Base-by-base conservation (phyloP, 2,113 vertebrate species). In the Pelobates fuscus region DNA sequence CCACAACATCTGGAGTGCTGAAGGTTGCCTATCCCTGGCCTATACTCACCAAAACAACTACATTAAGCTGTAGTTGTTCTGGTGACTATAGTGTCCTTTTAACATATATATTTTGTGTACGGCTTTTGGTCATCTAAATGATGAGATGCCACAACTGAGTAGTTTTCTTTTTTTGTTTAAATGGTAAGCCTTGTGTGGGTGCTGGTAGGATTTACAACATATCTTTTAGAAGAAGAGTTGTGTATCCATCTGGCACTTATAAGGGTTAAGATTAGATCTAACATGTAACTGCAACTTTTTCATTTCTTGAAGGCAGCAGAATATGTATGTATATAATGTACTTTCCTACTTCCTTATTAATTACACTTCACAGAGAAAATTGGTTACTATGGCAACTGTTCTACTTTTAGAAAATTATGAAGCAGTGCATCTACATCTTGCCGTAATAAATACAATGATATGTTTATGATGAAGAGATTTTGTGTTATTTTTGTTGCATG, bases 291-390 rank as follows among this genome's bases (percentile, higher is more conserved):
- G 44, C 12, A 67, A 76, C 63, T 76, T 76, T 67, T 55, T 21
- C 32, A 6, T n/a, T 59, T 49, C 29, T 76, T 67, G 24, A 24
- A 68, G 61, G 61, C 64, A 68, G 59, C 65, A 60, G 72, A 65
- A 67, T 76, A 77, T 77, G 64, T 77, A 61, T 37, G 46, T 76
- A 63, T 76, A 63, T 76, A 67, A 76, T 76, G 73, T 76, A 68
- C 55, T 67, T 68, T 67, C 29, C 73, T 49, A 49, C 41, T 61
- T 68, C 43, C 65, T 68, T 77, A 77, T 68, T 77, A 68, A 77
- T 77, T 77, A 61, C 65, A 77, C 73, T 77, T 77, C 65, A 77
- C 41, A 68, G 73, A 77, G 73, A 68, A 77, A 52, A 68, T 1
- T 26, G 26, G 73, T 77, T 77, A 43, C 73, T 14, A 77, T 68